Evolutionary conservation across 2,888 invertebrate genomes (phyloP), one percentile per base, ranked within the genome.

Genomic region (Physocephala rufipes): DNA sequence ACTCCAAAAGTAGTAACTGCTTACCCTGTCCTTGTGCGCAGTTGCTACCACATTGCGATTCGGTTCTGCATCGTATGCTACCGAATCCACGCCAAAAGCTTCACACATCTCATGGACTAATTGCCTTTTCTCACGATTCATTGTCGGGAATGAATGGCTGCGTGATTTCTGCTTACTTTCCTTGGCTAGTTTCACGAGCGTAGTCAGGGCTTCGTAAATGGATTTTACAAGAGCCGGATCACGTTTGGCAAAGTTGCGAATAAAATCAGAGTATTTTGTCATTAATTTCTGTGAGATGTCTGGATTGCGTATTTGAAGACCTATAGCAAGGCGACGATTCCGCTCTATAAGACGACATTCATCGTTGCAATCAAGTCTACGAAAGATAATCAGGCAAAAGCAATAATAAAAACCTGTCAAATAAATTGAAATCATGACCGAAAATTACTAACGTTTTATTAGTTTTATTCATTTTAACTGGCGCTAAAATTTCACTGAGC

Each of bases 41-140:
- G 95, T 96, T 28, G 95, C 95, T n/a, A 96, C 94, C 19, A 98
- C 94, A 87, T 97, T 98, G 74, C 97, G 89, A 84, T 97, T 96
- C 0, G 98, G 98, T 82, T 97, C 97, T 24, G 92, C 92, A 87
- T 99, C 99, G 84, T 97, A 97, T 26, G 97, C 96, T 72, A 94
- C 93, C 76, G 96, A 95, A 81, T 95, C 93, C 79, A 96, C 94
- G 53, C 97, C 97, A 87, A 98, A 99, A 86, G 95, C 95, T 81
- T 95, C 95, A 79, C 96, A 96, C 84, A 96, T 90, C 84, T 99
- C 98, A 86, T 98, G 97, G 13, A 99, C 91, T 80, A 97, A 91
- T 63, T 94, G 93, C 1, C 98, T 89, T 85, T 97, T 96, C 79
- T 95, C 95, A 59, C 94, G 89, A 86, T 96, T 97, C 96, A 97